A percentile compares a stretch with the other conserved stretches of the same genome.
Conservation (phyloP, 2,888 invertebrate species). For the Diaprepes abbreviatus region DNA sequence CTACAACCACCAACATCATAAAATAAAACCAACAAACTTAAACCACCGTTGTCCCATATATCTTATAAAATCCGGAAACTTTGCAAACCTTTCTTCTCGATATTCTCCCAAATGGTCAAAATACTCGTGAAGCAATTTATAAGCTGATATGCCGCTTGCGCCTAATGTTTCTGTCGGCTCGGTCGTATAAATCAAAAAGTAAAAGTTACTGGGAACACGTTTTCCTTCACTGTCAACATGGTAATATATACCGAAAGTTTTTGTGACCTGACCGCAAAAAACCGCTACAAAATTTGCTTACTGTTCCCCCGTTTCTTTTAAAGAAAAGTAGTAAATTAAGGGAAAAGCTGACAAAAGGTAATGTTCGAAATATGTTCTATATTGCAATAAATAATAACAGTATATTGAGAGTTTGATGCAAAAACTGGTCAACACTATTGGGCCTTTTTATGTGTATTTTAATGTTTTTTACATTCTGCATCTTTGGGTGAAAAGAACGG, state of each 20-base stretch:
- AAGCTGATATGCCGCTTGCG: slow-evolving; percentile 39
- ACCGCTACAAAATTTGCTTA: slow-evolving; percentile 38
- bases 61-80: slow-evolving; percentile 18
- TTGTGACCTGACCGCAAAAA: slow-evolving; percentile 40
- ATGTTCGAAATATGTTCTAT: background rate
- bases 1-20: background rate
- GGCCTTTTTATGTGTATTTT: too few relatives aligned
- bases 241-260: slow-evolving; percentile 48
- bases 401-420: too few relatives aligned
- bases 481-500: too few relatives aligned
- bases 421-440: too few relatives aligned
- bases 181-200: slow-evolving; percentile 48
- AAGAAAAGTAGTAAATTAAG: slow-evolving; percentile 21
- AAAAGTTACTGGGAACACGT: slow-evolving; percentile 49
- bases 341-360: slow-evolving; percentile 1
- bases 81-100: slow-evolving; percentile 22
- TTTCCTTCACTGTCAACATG: slow-evolving; percentile 48
- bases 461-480: too few relatives aligned
- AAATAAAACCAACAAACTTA: slow-evolving; percentile 1
- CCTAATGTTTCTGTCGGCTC: slow-evolving; percentile 48
- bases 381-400: background rate
- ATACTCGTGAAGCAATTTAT: slow-evolving; percentile 39
- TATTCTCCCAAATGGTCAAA: slow-evolving; percentile 27
- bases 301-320: slow-evolving; percentile 9
- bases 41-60: slow-evolving; percentile 10